Evolutionary conservation across 1,140 invertebrate genomes (phyloP).

Genomic region (Caerostris darwini): DNA sequence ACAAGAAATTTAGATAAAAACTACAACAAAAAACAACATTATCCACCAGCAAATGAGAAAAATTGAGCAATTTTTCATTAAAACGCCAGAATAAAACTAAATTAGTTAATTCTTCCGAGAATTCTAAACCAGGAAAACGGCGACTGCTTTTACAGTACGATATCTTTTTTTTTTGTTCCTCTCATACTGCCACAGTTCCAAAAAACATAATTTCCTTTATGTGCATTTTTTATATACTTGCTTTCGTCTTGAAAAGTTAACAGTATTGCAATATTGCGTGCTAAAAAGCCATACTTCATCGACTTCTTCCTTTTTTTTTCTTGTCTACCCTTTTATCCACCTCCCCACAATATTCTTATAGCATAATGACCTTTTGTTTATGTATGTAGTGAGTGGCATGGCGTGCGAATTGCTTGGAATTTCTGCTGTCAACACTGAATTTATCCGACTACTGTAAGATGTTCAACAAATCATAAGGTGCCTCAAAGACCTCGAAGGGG

Average conservation of each 20-base stretch:
- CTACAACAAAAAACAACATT: not conserved
- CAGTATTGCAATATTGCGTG: conserved; percentile 28
- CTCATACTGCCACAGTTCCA: not conserved
- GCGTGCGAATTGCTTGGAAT: conserved; percentile 19
- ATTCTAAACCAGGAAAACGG: conserved; percentile 18
- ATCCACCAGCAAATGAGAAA: not conserved
- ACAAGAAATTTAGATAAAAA: not conserved
- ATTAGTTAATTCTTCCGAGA: conserved; percentile 40
- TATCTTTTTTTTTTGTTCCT: not conserved
- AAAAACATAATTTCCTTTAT: conserved; percentile 29
- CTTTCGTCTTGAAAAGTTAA: conserved; percentile 1
- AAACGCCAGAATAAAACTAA: conserved; percentile 20
- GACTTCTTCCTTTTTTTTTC: not conserved
- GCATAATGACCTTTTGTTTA: conserved; percentile 33
- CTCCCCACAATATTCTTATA: not conserved
- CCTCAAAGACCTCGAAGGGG: not conserved
- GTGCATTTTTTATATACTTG: not conserved
- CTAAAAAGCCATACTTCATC: conserved; percentile 10
- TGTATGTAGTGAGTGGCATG: conserved; percentile 7
- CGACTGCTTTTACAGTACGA: not conserved
- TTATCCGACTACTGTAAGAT: conserved; percentile 24
- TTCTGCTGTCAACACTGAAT: conserved; percentile 21
- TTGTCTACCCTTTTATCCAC: not conserved
- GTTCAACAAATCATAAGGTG: conserved; percentile 12
- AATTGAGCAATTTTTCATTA: conserved; percentile 40